Evolutionary conservation across 2,888 invertebrate genomes (phyloP), one percentile per base, ranked within the genome.

Genomic region (Yponomeuta evonymella): DNA sequence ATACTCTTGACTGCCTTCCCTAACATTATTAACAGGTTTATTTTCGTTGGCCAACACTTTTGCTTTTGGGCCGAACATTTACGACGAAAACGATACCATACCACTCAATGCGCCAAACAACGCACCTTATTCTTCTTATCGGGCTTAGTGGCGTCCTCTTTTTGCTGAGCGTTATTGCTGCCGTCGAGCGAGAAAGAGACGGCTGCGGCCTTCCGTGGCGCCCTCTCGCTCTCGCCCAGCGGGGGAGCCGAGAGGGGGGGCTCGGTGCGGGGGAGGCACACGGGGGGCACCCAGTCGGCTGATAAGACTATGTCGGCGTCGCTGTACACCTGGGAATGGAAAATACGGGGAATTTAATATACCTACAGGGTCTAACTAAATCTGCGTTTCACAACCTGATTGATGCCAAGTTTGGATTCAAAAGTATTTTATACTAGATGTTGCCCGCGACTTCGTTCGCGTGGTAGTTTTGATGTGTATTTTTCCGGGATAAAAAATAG

Each of bases 221-320:
- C 79, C 58, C 92, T 89, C 76, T 94, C 94, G 74, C 80, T 83
- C 79, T 89, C 92, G 30, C 92, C 87, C 23, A 93, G 90, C 65
- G 94, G 93, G 48, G 93, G 93, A 70, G 93, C 93, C 0, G 93
- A 92, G 36, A 92, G 86, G 33, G 94, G 94, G 51, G 94, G 94
- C 78, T 95, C 94, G 73, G 94, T 94, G 67, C 96, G 95, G 71
- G 95, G 94, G 81, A 96, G 94, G 76, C 96, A 96, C 77, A 96
- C 95, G 63, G 97, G 97, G 75, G 97, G 97, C 75, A 97, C 96
- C 96, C 97, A 97, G 75, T 97, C 97, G 74, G 96, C 95, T 64
- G 96, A 96, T 78, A 97, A 93, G 73, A 97, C 96, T 81, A 97
- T 96, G 85, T 97, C 97, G 72, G 97, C 97, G 88, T 97, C 97